Conservation (phyloP, 2,888 invertebrate genomes). For the Cacoxenus indagator region DNA sequence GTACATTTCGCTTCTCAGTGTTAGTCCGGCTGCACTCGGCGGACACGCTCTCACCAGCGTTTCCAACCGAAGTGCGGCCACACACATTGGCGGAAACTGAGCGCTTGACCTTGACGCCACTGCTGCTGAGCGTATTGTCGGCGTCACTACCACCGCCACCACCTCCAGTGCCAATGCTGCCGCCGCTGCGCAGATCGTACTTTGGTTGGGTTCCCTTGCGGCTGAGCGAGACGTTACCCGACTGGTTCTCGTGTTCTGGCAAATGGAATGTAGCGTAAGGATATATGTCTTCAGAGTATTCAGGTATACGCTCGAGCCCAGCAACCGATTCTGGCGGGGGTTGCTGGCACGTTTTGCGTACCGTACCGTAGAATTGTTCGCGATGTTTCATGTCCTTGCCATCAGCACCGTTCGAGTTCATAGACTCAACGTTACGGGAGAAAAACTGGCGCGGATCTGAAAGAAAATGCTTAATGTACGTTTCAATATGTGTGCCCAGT, state of each 20-base stretch:
- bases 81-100: conserved; percentile 46
- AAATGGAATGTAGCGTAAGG: conserved; percentile 76
- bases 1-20: conserved; percentile 69
- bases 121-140: conserved; percentile 54
- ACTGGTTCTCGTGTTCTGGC: conserved; percentile 74
- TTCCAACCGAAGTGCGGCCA: conserved; percentile 45
- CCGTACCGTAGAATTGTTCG: conserved; percentile 73
- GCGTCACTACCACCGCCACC: conserved; percentile 48
- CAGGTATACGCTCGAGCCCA: conserved; percentile 73
- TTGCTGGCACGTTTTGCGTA: conserved; percentile 72
- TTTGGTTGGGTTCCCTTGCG: conserved; percentile 60
- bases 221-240: conserved; percentile 71
- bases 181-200: conserved; percentile 60
- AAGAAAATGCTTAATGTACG: not conserved
- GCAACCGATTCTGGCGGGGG: conserved; percentile 67
- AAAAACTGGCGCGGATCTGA: conserved; percentile 62
- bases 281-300: conserved; percentile 76
- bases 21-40: conserved; percentile 51
- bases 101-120: conserved; percentile 56
- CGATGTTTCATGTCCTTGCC: conserved; percentile 70
- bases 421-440: conserved; percentile 55
- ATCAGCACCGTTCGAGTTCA: conserved; percentile 50
- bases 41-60: conserved; percentile 39
- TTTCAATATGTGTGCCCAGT: not conserved
- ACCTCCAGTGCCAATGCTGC: no score